Evolutionary conservation across 1,140 invertebrate species (phyloP).

Genomic region (Dreissena rostriformis): DNA sequence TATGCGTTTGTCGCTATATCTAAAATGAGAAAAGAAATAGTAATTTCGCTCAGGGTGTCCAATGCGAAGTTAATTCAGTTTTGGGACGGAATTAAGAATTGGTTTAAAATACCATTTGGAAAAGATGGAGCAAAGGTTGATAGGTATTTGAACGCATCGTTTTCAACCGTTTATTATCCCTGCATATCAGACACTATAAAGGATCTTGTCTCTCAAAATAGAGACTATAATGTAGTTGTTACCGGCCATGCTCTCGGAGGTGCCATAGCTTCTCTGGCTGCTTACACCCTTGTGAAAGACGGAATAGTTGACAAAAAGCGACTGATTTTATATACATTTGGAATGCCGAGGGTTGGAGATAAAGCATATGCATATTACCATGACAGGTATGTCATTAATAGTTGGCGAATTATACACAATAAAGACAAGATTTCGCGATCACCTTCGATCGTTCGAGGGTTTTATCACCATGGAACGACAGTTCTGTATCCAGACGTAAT

Average conservation of each 20-base stretch:
- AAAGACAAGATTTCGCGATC: constrained; percentile 14
- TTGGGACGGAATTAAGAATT: neutral
- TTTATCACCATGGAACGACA: neutral
- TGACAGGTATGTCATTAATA: constrained; percentile 24
- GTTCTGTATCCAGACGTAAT: neutral
- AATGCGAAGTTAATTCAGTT: neutral
- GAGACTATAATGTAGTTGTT: constrained; percentile 24
- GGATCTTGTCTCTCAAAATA: neutral
- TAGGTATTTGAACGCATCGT: neutral
- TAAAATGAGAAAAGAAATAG: too few relatives aligned
- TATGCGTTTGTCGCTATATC: too few relatives aligned
- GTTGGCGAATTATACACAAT: constrained; percentile 34
- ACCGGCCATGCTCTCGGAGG: constrained; percentile 39
- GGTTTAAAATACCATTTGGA: neutral
- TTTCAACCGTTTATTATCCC: neutral
- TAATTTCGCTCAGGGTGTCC: too few relatives aligned
- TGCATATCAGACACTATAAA: neutral
- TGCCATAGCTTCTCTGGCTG: constrained; percentile 33
- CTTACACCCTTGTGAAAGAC: constrained; percentile 1
- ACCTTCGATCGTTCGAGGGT: neutral
- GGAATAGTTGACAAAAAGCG: neutral
- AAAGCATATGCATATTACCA: constrained; percentile 28
- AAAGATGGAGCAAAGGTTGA: neutral
- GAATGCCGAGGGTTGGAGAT: constrained; percentile 46
- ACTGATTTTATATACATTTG: constrained; percentile 27